phyloP scores from a whole-genome alignment of 2,113 vertebrate genomes.

The Strix uralensis region DNA sequence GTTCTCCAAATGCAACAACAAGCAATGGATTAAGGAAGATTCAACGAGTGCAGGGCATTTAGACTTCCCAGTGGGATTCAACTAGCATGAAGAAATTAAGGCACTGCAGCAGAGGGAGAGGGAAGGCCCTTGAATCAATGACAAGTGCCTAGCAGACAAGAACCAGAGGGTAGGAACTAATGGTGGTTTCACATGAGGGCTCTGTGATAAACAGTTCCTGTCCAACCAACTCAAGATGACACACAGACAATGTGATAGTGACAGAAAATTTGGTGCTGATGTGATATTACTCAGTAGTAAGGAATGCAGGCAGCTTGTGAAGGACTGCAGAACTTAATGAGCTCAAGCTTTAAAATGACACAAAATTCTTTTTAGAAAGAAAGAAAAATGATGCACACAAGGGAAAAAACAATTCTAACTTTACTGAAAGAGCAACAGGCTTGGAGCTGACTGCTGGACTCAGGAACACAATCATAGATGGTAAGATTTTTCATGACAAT shows the following conservation, averaged over 20 bases:
- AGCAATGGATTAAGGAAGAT: background rate
- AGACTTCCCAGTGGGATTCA: background rate
- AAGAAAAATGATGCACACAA: background rate
- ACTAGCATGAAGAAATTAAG: background rate
- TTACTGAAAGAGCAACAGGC: background rate
- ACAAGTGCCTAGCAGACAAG: background rate
- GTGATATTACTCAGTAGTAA: background rate
- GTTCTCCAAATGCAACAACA: background rate
- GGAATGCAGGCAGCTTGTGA: background rate
- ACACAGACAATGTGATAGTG: background rate
- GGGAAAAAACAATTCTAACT: background rate
- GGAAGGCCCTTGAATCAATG: background rate
- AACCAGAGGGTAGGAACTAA: slow-evolving; percentile 12
- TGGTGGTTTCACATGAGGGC: background rate
- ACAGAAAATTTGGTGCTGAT: background rate
- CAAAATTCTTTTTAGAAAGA: background rate
- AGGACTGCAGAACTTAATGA: background rate
- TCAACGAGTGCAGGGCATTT: background rate
- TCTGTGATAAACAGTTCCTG: background rate
- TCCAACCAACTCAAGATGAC: background rate
- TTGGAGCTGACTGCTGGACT: background rate
- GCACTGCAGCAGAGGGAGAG: background rate
- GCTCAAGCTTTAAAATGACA: background rate
- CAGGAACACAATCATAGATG: background rate
- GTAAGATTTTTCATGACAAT: background rate